These are phyloP conservation scores for Caenorhabditis brenneri DNA, from an alignment of 1,140 invertebrate genomes.

Conservation along the genomic window DNA sequence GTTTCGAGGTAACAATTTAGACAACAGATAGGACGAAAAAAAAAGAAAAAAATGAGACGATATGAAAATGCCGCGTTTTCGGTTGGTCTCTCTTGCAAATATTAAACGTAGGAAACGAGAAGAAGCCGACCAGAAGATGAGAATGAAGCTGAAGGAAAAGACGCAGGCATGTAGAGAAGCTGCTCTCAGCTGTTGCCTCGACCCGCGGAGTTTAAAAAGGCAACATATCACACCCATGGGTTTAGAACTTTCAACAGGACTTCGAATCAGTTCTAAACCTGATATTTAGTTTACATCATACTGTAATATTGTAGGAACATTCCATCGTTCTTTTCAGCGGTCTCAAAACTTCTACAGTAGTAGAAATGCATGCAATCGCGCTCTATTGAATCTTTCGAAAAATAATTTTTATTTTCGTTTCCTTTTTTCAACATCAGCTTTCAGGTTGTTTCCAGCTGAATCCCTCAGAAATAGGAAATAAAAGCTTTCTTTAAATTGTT, in stretches of 20 bases:
- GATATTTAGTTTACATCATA: too few species aligned
- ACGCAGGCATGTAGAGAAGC: slow-evolving; percentile 2
- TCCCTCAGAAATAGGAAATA: too few species aligned
- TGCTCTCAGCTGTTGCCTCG: neutral
- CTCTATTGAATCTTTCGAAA: neutral
- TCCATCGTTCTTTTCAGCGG: neutral
- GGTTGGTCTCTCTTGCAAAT: slow-evolving; percentile 12
- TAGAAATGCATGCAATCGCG: neutral
- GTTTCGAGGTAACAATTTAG: too few species aligned
- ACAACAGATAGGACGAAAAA: too few species aligned
- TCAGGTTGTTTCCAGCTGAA: too few species aligned
- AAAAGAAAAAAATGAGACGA: neutral
- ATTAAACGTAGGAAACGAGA: slow-evolving; percentile 2
- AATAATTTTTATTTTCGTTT: neutral
- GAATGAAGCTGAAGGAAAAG: neutral
- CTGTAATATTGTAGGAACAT: neutral
- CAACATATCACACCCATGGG: too few species aligned
- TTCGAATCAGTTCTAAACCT: too few species aligned
- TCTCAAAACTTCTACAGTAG: neutral
- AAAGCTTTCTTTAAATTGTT: neutral
- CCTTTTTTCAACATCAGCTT: neutral
- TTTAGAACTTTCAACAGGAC: too few species aligned
- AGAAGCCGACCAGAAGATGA: neutral
- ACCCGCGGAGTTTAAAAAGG: too few species aligned
- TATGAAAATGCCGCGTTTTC: slow-evolving; percentile 29